Evolutionary conservation across 2,113 vertebrate species (phyloP), one percentile per base, ranked within the genome.

Genomic region (Gasterosteus nipponicus): DNA sequence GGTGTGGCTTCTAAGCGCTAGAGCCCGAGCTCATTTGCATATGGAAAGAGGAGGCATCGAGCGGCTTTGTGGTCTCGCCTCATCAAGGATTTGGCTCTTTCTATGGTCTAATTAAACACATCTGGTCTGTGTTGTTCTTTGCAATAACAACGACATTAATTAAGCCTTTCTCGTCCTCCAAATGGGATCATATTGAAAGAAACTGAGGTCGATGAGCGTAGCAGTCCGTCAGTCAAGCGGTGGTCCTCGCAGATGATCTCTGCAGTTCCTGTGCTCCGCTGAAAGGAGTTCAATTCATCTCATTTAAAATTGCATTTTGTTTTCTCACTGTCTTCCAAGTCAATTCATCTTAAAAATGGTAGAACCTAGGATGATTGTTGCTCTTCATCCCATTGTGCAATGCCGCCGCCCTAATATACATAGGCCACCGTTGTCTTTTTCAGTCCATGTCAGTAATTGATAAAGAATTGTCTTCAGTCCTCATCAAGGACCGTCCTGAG

Each of bases 111-210:
- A 65, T 76, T 63, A 66, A 75, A 62, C 59, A 63, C 47, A 19
- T 44, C 38, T 78, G 66, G 59, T 64, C 67, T 58, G 69, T 61
- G 44, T 65, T 47, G 53, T 39, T 16, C 44, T 14, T 14, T 46
- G 6, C 58, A 19, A 7, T 18, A 22, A 62, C 42, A 75, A 59
- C 11, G 67, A 26, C 80, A 70, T 51, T 19, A 73, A 69, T 39
- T 14, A 35, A 65, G 39, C 29, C 1, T 58, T 44, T 47, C 59
- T 69, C 31, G 26, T 62, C 63, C 49, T 56, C 42, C 26, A 68
- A 68, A 79, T 69, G 58, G 26, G 66, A 77, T 77, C 56, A 56
- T 31, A 8, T 59, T 31, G 33, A 72, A 61, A 69, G 69, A 74
- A 78, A 64, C 44, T 54, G 60, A 69, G 49, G 47, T 61, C 74